These are phyloP conservation scores for Catostylus mosaicus DNA, from an alignment of 30 jellyfish, hydroid and myxozoan genomes.

Conservation along the genomic window DNA sequence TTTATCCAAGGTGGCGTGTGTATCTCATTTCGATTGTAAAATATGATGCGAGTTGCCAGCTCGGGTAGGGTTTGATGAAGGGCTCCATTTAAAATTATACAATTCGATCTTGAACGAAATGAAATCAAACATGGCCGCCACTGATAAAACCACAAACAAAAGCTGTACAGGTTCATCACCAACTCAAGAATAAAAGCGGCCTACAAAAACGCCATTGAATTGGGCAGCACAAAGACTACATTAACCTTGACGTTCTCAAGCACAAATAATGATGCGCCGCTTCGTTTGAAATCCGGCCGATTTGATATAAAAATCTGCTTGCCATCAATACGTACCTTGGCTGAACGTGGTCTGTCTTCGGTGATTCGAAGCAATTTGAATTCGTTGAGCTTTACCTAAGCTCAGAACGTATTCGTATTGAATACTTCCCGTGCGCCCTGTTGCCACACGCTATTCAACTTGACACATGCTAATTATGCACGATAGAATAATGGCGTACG, in stretches of 20 bases:
- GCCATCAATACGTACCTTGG: constrained; percentile 2
- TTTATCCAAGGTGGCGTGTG: too few species aligned
- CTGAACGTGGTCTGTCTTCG: not conserved
- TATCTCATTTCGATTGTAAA: too few species aligned
- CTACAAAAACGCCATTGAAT: constrained; percentile 41
- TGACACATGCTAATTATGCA: constrained; percentile 75
- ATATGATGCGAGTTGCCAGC: too few species aligned
- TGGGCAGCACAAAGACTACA: not conserved
- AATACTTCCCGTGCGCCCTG: constrained; percentile 72
- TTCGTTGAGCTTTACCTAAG: not conserved
- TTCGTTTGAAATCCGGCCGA: not conserved
- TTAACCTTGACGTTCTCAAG: not conserved
- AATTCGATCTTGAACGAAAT: not conserved
- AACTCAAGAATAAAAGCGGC: constrained; percentile 45
- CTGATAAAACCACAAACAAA: constrained; percentile 51
- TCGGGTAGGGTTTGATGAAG: too few species aligned
- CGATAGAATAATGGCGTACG: constrained; percentile 42
- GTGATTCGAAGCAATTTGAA: not conserved
- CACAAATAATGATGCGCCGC: not conserved
- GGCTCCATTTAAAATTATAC: not conserved
- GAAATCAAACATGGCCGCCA: constrained; percentile 71
- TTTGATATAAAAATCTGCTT: not conserved
- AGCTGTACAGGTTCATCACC: constrained; percentile 22
- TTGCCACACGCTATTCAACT: constrained; percentile 65
- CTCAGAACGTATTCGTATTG: not conserved